Percentiles rank a stretch among this genome's conserved stretches.
Evolutionary conservation across 2,113 vertebrate genomes (phyloP).

Genomic region (Gallinago paraguaiae): DNA sequence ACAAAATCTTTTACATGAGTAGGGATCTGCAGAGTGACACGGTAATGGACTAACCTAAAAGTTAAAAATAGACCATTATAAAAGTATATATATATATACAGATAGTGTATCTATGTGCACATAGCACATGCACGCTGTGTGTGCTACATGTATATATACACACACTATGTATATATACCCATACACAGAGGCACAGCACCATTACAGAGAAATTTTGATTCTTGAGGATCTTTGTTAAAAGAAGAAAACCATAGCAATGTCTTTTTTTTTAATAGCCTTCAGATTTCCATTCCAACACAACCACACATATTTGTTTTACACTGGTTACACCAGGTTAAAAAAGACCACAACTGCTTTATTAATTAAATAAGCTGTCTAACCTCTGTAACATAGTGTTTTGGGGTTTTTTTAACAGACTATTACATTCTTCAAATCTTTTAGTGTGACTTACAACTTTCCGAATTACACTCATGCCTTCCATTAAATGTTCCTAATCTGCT

Average conservation of each 20-base stretch:
- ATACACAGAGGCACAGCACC: background rate
- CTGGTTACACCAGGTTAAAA: background rate
- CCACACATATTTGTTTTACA: background rate
- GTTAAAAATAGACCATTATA: background rate
- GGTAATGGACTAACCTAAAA: slow-evolving; percentile 80
- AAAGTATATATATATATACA: background rate
- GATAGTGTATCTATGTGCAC: background rate
- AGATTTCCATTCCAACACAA: background rate
- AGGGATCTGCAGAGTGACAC: slow-evolving; percentile 80
- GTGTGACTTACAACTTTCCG: background rate
- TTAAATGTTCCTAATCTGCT: background rate
- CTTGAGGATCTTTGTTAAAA: background rate
- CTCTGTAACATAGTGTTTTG: background rate
- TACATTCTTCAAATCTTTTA: background rate
- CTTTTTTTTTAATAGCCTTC: background rate
- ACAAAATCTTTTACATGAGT: slow-evolving; percentile 83
- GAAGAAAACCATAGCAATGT: background rate
- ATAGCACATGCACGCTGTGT: background rate
- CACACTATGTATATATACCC: background rate
- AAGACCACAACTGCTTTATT: background rate
- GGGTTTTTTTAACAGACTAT: background rate
- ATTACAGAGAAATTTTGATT: background rate
- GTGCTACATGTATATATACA: background rate
- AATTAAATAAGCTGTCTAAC: background rate
- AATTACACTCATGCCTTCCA: background rate